These are phyloP conservation scores for Lycocorax pyrrhopterus DNA, from an alignment of 2,113 vertebrate species.

Conservation along the genomic window DNA sequence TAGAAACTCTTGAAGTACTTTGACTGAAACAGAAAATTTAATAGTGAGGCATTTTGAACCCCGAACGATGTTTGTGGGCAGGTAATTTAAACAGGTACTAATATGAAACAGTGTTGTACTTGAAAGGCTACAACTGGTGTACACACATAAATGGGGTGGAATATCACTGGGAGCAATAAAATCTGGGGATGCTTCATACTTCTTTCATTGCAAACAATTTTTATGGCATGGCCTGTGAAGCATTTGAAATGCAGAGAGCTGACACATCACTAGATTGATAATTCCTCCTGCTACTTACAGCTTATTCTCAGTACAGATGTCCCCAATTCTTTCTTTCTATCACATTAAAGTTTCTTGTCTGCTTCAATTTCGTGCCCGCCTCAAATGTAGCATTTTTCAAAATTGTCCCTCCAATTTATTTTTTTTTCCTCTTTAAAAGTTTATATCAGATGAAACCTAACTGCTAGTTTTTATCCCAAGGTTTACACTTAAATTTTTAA, in stretches of 20 bases:
- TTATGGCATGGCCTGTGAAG: conserved; percentile 36
- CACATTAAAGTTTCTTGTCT: conserved; percentile 57
- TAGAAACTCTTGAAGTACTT: conserved; percentile 7
- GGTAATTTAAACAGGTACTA: conserved; percentile 39
- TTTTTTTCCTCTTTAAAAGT: not conserved
- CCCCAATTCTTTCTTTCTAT: conserved; percentile 50
- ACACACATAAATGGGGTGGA: conserved; percentile 6
- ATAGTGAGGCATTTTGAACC: conserved; percentile 22
- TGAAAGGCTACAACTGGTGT: conserved; percentile 28
- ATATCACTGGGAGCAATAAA: conserved; percentile 49
- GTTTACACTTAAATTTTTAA: conserved; percentile 36
- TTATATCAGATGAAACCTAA: conserved; percentile 13
- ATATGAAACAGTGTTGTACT: not conserved
- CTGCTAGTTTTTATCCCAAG: conserved; percentile 8
- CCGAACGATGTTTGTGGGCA: not conserved
- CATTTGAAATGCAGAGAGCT: conserved; percentile 62
- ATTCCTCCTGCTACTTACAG: conserved; percentile 52
- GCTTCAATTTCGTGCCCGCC: conserved; percentile 48
- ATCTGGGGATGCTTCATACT: conserved; percentile 16
- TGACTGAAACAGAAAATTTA: conserved; percentile 46
- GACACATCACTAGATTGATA: conserved; percentile 62
- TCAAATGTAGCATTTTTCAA: conserved; percentile 26
- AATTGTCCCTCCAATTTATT: conserved; percentile 1
- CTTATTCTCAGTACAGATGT: conserved; percentile 61
- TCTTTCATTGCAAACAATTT: conserved; percentile 54